Evolutionary conservation across 2,888 invertebrate genomes (phyloP), one percentile per base, ranked within the genome.

Genomic region (Epistrophella euchroma): DNA sequence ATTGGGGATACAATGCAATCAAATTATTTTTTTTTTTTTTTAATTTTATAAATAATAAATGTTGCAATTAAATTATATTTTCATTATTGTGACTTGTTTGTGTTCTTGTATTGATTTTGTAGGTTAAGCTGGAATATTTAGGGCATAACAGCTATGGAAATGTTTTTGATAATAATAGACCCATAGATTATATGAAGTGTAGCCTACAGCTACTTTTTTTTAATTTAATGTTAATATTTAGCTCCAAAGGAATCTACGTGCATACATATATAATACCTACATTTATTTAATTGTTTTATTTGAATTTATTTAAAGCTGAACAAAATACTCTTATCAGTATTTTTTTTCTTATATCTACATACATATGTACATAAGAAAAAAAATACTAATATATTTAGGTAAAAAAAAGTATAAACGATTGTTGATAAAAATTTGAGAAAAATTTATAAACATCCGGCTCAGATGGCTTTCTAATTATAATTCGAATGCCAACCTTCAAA

Each of bases 1-100:
- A 68, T 73, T 73, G 73, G 28, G 58, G 37, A 56, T 76, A 86
- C 73, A 86, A 81, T 81, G 77, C 81, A 81, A 81, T 86, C 81
- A 81, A 77, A 81, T 81, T 81, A 74, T 85, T 73, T 13, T 47
- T 17, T 6, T 45, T 64, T 64, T n/a, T 13, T 17, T 25, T 28
- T 45, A 43, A 43, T 62, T 73, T 73, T 76, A 47, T 55, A 40
- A 73, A 55, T 37, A 72, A 76, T 72, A 72, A 80, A 47, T 81
- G 62, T 62, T 60, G 60, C 73, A 85, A 81, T 80, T 78, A 72
- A 72, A 55, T 70, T 45, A 70, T 76, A 68, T 56, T 75, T 66
- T 66, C n/a, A 64, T 55, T 47, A 2, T 25, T 37, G 11, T n/a
- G 13, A 5, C 43, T 45, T 19, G 6, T 37, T 45, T 45, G 17